These are phyloP conservation scores for Rousettus madagascariensis DNA, from an alignment of 2,797 vertebrate species.

Conservation along the genomic window DNA sequence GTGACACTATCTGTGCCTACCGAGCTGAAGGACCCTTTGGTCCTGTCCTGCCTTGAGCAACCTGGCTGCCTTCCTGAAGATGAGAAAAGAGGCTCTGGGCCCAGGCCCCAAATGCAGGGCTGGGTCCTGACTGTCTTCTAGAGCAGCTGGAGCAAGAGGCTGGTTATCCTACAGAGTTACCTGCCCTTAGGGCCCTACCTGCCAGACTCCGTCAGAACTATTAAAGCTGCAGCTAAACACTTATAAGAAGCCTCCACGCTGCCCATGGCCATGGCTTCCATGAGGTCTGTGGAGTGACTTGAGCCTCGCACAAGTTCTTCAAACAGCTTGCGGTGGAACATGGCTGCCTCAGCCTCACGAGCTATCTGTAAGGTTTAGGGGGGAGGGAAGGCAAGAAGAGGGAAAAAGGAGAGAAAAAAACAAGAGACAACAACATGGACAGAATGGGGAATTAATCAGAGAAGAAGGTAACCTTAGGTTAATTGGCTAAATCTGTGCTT, in stretches of 20 bases:
- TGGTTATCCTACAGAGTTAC: conserved; percentile 20
- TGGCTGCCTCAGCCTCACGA: conserved; percentile 89
- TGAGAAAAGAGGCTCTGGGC: neutral
- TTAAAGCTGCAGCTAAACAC: conserved; percentile 93
- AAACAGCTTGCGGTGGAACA: conserved; percentile 89
- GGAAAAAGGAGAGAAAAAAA: conserved; percentile 42
- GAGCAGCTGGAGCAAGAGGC: neutral
- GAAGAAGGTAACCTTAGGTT: conserved; percentile 70
- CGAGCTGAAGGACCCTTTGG: neutral
- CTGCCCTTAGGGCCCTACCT: conserved; percentile 92
- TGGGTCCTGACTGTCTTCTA: neutral
- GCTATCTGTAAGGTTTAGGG: conserved; percentile 87
- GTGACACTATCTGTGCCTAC: conserved; percentile 42
- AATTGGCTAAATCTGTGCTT: conserved; percentile 68
- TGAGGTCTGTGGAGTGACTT: conserved; percentile 90
- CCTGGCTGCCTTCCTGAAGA: conserved; percentile 46
- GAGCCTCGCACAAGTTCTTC: conserved; percentile 89
- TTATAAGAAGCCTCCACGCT: conserved; percentile 99
- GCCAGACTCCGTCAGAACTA: conserved; percentile 99
- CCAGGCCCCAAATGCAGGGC: neutral
- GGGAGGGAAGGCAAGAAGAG: conserved; percentile 57
- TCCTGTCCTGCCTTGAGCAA: conserved; percentile 66
- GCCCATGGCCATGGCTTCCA: conserved; percentile 96
- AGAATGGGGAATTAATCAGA: conserved; percentile 81
- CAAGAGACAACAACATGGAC: conserved; percentile 77